phyloP scores from a whole-genome alignment of 2,113 vertebrate species.

The Poeciliopsis occidentalis region DNA sequence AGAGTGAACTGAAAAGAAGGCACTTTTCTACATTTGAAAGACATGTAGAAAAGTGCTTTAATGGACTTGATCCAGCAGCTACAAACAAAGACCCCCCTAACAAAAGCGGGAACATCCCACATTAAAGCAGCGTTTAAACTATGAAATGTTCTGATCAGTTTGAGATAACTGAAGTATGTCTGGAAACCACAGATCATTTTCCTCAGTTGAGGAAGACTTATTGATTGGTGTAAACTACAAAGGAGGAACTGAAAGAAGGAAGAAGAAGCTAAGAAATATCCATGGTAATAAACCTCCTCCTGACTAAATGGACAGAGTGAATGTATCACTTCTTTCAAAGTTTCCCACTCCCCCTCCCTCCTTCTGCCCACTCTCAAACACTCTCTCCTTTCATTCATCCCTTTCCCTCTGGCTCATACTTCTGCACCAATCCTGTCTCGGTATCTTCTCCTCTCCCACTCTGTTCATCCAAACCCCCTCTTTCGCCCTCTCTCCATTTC shows the following conservation, averaged over 20 bases:
- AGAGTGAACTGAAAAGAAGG: neutral
- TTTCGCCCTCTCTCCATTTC: constrained; percentile 10
- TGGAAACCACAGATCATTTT: neutral
- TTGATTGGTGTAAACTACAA: neutral
- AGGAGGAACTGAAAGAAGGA: neutral
- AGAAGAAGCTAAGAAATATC: constrained; percentile 14
- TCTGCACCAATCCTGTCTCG: constrained; percentile 14
- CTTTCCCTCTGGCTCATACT: constrained; percentile 8
- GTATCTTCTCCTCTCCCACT: constrained; percentile 25
- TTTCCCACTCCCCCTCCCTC: constrained; percentile 8
- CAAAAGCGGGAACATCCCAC: too few relatives aligned
- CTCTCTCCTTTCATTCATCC: constrained; percentile 31
- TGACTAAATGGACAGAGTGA: constrained; percentile 32
- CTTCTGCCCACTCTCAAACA: constrained; percentile 20
- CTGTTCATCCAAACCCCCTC: constrained; percentile 11
- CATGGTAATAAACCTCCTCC: constrained; percentile 20
- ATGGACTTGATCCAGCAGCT: too few relatives aligned
- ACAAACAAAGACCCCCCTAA: too few relatives aligned
- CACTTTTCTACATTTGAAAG: too few relatives aligned
- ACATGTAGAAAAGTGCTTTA: too few relatives aligned
- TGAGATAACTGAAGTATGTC: too few relatives aligned
- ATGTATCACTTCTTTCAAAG: constrained; percentile 43
- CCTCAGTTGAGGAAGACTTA: neutral
- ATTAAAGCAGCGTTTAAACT: too few relatives aligned
- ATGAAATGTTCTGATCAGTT: too few relatives aligned